These are phyloP conservation scores for Drosophila demipolita DNA, from an alignment of 2,888 invertebrate species.

Conservation along the genomic window DNA sequence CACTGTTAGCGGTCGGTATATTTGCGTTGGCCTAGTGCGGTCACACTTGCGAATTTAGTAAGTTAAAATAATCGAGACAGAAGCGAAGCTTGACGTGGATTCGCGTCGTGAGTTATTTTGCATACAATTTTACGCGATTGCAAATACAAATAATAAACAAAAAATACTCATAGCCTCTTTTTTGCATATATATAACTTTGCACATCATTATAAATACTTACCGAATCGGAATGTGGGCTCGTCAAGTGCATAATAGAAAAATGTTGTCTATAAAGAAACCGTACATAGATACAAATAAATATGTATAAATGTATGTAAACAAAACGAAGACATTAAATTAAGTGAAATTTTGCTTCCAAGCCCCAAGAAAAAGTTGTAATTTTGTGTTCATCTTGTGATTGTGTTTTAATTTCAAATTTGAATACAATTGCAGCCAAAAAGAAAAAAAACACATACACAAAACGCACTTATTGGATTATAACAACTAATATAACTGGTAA, in stretches of 20 bases:
- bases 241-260: slow-evolving; percentile 33
- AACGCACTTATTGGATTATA: slow-evolving; percentile 64
- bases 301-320: slow-evolving; percentile 41
- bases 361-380: slow-evolving; percentile 24
- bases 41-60: slow-evolving; percentile 21
- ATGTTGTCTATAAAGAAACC: slow-evolving; percentile 53
- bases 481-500: slow-evolving; percentile 55
- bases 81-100: slow-evolving; percentile 55
- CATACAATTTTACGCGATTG: slow-evolving; percentile 57
- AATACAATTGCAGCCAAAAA: slow-evolving; percentile 53
- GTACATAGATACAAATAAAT: slow-evolving; percentile 24
- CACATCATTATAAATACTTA: slow-evolving; percentile 10
- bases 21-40: slow-evolving; percentile 1
- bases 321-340: slow-evolving; percentile 44
- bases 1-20: not conserved
- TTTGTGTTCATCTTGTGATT: slow-evolving; percentile 24
- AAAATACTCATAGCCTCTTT: slow-evolving; percentile 16
- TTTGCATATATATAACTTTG: slow-evolving; percentile 13
- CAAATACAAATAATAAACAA: slow-evolving; percentile 43
- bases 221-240: slow-evolving; percentile 6
- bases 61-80: slow-evolving; percentile 46
- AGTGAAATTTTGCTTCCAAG: slow-evolving; percentile 60
- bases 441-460: slow-evolving; percentile 47
- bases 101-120: slow-evolving; percentile 57
- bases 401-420: slow-evolving; percentile 25